Evolutionary conservation across 2,797 vertebrate species (phyloP), one percentile per base, ranked within the genome.

Genomic region (Pipistrellus kuhlii): DNA sequence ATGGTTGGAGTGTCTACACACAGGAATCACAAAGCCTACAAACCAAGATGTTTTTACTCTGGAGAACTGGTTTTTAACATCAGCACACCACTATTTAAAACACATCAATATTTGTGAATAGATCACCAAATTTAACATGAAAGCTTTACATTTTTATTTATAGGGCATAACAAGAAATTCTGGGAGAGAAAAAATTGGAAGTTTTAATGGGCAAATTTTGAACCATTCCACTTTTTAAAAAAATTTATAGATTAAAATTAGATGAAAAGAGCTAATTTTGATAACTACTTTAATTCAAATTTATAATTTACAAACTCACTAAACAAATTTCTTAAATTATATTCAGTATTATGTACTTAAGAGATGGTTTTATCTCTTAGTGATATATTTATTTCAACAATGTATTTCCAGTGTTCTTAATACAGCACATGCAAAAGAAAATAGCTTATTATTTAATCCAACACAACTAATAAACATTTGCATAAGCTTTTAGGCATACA

Each of bases 151-250:
- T 59, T 88, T 90, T 85, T 91, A 81, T 90, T 88, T 44, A 73
- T 0, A 85, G 30, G 25, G n/a, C 93, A 59, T 21, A 94, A 64
- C 3, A 73, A 82, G 20, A 86, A 89, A 88, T 38, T 93, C 44
- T 94, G 46, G 35, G 73, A 32, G 69, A 86, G n/a, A 93, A 35
- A 35, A 88, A 35, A 91, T 57, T 48, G 4, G 46, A 80, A 93
- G 14, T 82, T 94, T 93, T 64, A 81, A 75, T 57, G 23, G 13
- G 25, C 92, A 96, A 96, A 87, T 72, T n/a, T 12, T 64, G 35
- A 82, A 35, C 13, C 12, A 83, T 35, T 51, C 17, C 20, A 73
- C 18, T 78, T 81, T 75, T 46, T 12, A 82, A 83, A 82, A 30
- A 30, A 75, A 41, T 83, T 46, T 80, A 8, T 8, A 76, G 9